Percentiles rank a stretch among this genome's conserved stretches.
Evolutionary conservation across 2,113 vertebrate species (phyloP).

Genomic region (Otis tarda): DNA sequence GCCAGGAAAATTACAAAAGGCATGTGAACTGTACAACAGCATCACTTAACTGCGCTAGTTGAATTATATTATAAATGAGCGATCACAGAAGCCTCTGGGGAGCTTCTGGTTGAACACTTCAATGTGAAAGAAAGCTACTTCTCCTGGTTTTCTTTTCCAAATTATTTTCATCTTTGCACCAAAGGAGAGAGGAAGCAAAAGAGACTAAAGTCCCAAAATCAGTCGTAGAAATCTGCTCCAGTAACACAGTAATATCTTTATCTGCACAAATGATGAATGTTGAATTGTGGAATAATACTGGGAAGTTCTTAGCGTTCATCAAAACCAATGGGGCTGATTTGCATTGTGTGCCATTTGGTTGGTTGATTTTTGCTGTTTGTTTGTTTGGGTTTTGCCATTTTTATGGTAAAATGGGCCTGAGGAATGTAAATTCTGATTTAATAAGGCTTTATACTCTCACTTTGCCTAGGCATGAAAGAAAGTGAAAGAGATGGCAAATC

Average conservation of each 20-base stretch:
- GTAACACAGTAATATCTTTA: neutral
- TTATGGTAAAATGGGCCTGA: neutral
- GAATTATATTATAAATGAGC: conserved; percentile 61
- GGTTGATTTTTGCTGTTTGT: neutral
- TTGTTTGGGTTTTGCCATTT: neutral
- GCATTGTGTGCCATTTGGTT: neutral
- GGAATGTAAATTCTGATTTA: neutral
- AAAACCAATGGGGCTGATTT: neutral
- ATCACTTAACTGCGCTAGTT: conserved; percentile 54
- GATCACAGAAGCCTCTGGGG: conserved; percentile 40
- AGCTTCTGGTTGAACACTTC: conserved; percentile 46
- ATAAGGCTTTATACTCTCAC: neutral
- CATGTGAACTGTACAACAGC: conserved; percentile 51
- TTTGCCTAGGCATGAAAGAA: neutral
- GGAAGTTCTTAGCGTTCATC: neutral
- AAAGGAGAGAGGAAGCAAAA: neutral
- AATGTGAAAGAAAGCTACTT: neutral
- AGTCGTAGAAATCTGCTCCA: neutral
- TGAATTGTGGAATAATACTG: neutral
- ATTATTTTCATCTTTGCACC: neutral
- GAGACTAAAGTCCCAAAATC: neutral
- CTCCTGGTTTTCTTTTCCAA: neutral
- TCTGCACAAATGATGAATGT: neutral
- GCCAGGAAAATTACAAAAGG: conserved; percentile 50
- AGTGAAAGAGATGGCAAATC: neutral